Evolutionary conservation across 1,140 invertebrate species (phyloP), one percentile per base, ranked within the genome.

Genomic region (Drosophila auraria): DNA sequence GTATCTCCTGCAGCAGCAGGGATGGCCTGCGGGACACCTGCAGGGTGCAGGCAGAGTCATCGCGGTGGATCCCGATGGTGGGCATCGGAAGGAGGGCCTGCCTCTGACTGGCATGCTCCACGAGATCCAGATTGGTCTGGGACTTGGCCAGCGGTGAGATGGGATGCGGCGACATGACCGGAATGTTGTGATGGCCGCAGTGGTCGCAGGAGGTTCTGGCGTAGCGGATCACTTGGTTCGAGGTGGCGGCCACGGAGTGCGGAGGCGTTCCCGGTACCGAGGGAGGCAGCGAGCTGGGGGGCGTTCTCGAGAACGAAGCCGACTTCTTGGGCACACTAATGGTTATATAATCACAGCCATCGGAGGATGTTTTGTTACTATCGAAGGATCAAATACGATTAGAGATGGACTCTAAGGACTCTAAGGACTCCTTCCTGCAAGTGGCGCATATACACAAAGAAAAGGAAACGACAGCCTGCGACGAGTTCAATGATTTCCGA

Each of bases 71-170:
- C 4, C 58, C 75, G 33, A 79, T 73, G 7, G 23, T 76, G 30
- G 79, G 78, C 36, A 89, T 8, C 5, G 91, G 78, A 0, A 92
- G 45, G 8, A 92, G 73, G 14, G 89, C 75, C 51, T 91, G 89
- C n/a, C 89, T 77, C 17, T 89, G 83, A 44, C 75, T 84, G 15
- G 30, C 47, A 23, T 80, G 80, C 40, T 92, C 91, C 14, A 92
- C 68, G 30, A 91, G 45, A 38, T 92, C 91, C 47, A 92, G 70
- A 58, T 87, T 92, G 3, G 72, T 92, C 44, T 92, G 91, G 27
- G 91, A 92, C 80, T 84, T 90, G 17, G 87, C 91, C 56, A 92
- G 70, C 42, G 91, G 91, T 4, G 91, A 92, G 60, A 92, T 91
- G 38, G 91, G 91, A 38, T 87, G 91, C 51, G 87, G 91, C 49